Evolutionary conservation across 2,113 vertebrate genomes (phyloP), one percentile per base, ranked within the genome.

Genomic region (Leptobrachium ailaonicum): DNA sequence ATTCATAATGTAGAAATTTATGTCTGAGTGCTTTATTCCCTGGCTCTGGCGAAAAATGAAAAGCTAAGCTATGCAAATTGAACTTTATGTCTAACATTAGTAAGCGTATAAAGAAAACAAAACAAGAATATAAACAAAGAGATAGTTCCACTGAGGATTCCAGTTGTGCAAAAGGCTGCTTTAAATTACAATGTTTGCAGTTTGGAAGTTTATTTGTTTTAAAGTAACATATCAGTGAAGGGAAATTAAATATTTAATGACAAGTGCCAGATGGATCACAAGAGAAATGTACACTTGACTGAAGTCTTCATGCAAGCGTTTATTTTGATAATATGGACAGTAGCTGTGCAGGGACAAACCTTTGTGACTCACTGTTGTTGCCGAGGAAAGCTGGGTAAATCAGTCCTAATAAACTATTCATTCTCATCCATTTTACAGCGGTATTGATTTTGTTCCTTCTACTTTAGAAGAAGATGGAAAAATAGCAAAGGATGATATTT

Each of bases 351-450:
- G 41, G 71, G 71, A 80, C 45, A 63, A 32, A 73, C 78, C 78
- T 74, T 45, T 81, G 79, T 75, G 71, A 60, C 66, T 75, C 10
- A n/a, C 79, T 69, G 20, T 62, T 56, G 72, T 73, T 81, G 64
- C 66, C n/a, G 54, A 56, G 78, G 79, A 66, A 69, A 81, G 79
- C 79, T 75, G 71, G 54, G 64, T 68, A 75, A 81, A 74, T 75
- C 53, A 74, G 53, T 75, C 47, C 71, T 81, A 81, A 81, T 81
- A 71, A 81, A 81, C 72, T 75, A 81, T 81, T 81, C 54, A 81
- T 81, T 75, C 71, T 81, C 79, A 75, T 81, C 64, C 64, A 81
- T 81, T 81, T 81, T 81, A 58, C 79, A 81, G 71, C 20, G 66
- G 41, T 69, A 81, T 81, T 75, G 79, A 81, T 81, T 81, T 75